Conservation (phyloP, 2,888 invertebrate genomes). For the Aphrophora alni region DNA sequence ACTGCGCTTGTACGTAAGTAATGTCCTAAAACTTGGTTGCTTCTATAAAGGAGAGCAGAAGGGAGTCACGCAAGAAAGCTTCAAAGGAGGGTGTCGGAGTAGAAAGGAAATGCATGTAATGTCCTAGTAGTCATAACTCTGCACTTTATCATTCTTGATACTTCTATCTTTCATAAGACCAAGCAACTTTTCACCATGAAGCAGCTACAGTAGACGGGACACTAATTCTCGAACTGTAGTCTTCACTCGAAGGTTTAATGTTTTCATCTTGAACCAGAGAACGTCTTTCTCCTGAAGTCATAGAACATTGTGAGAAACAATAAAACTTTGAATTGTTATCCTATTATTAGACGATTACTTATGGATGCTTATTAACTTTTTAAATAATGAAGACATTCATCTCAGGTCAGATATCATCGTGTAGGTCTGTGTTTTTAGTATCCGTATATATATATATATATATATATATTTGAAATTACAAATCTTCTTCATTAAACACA, state of each 20-base stretch:
- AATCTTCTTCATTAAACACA: no score
- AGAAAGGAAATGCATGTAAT: no score
- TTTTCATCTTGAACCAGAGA: background rate
- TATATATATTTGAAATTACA: no score
- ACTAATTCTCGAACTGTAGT: background rate
- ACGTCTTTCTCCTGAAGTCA: background rate
- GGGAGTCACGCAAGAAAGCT: background rate
- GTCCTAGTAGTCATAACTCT: background rate
- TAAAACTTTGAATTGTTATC: background rate
- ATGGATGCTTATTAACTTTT: background rate
- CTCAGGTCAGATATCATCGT: no score
- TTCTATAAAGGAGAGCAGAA: background rate
- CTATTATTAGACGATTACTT: background rate
- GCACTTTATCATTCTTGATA: background rate
- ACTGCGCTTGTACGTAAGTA: no score
- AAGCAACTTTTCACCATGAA: background rate
- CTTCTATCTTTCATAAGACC: background rate
- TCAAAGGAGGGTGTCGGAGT: background rate
- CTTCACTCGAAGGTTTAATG: background rate
- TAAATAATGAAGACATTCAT: background rate
- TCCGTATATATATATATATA: no score
- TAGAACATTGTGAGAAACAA: background rate
- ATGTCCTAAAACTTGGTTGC: no score
- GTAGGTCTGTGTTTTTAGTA: no score
- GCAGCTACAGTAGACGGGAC: background rate